These are phyloP conservation scores for Hyperoplus lanceolatus DNA, from an alignment of 2,797 vertebrate species.

Conservation along the genomic window DNA sequence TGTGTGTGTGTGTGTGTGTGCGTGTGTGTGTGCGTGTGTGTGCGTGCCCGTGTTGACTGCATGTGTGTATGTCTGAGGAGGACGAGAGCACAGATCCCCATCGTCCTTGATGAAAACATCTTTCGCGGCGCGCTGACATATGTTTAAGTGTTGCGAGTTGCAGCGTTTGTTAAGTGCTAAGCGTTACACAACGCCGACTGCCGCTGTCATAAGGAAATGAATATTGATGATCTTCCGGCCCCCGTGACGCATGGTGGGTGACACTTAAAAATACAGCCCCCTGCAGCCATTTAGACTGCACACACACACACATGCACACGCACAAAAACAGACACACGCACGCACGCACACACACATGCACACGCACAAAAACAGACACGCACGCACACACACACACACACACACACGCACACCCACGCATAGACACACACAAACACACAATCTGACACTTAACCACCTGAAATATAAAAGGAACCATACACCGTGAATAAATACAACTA, in stretches of 20 bases:
- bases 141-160: conserved; percentile 72
- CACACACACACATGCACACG: conserved; percentile 43
- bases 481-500: conserved; percentile 34
- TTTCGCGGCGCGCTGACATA: conserved; percentile 59
- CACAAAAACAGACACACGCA: conserved; percentile 35
- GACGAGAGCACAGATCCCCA: conserved; percentile 18
- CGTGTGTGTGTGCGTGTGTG: conserved; percentile 19
- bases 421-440: conserved; percentile 34
- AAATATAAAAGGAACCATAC: conserved; percentile 48
- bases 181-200: conserved; percentile 74
- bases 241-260: conserved; percentile 69
- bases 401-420: conserved; percentile 22
- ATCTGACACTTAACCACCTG: conserved; percentile 44
- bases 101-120: conserved; percentile 69
- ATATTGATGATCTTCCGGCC: conserved; percentile 78
- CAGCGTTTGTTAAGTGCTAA: conserved; percentile 70
- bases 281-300: conserved; percentile 63
- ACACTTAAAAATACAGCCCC: conserved; percentile 71
- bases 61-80: conserved; percentile 45
- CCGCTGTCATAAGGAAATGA: conserved; percentile 78
- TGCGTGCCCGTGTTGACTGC: conserved; percentile 26
- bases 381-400: conserved; percentile 46
- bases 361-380: conserved; percentile 36
- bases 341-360: conserved; percentile 21
- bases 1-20: not conserved